phyloP scores from a whole-genome alignment of 2,113 vertebrate genomes.

The Cairina moschata region DNA sequence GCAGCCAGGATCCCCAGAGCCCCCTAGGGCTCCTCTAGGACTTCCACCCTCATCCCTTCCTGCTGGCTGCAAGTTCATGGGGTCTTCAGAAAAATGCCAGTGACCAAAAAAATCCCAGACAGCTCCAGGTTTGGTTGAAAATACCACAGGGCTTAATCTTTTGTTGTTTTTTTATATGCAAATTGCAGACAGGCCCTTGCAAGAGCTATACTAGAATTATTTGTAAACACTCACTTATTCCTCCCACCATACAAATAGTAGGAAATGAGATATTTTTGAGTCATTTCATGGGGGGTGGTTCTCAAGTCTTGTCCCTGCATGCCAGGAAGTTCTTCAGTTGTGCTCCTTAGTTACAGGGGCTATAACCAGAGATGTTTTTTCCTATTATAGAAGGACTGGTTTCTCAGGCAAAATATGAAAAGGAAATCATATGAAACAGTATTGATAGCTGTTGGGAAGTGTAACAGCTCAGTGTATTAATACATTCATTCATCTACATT shows the following conservation, averaged over 20 bases:
- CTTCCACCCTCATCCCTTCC: neutral
- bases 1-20: neutral
- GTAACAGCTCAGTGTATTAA: neutral
- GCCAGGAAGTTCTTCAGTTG: neutral
- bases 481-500: neutral
- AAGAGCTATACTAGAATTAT: neutral
- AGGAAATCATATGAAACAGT: neutral
- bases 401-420: neutral
- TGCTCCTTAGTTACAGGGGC: neutral
- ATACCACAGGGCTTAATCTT: neutral
- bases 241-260: neutral
- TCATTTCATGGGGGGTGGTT: neutral
- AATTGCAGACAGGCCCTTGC: neutral
- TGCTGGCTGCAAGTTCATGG: neutral
- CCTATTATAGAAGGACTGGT: neutral
- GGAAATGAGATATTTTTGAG: neutral
- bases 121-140: neutral
- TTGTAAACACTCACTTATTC: neutral
- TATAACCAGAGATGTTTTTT: neutral
- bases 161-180: neutral
- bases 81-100: neutral
- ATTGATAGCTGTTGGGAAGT: neutral
- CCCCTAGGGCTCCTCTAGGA: neutral
- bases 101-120: constrained; percentile 7
- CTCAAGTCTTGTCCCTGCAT: neutral